Conservation (phyloP, 2,888 invertebrate genomes). For the Lucinisca nassula region DNA sequence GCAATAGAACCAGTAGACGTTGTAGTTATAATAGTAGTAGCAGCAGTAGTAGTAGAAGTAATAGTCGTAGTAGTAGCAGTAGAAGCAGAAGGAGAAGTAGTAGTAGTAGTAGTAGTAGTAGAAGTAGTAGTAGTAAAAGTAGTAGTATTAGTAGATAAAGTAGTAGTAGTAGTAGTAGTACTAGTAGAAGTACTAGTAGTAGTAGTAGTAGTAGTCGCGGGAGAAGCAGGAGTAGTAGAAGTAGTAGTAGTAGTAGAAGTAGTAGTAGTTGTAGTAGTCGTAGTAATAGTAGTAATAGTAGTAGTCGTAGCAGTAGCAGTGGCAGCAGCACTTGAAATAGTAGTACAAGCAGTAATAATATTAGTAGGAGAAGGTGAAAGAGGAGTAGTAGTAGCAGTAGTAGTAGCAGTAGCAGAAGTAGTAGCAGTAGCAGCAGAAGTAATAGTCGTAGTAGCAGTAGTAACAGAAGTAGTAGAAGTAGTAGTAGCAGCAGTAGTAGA, state of each 20-base stretch:
- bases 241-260: neutral
- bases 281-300: neutral
- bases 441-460: constrained; percentile 9
- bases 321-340: neutral
- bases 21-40: neutral
- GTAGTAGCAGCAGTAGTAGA: constrained; percentile 21
- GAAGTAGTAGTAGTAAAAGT: neutral
- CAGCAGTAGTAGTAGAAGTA: neutral
- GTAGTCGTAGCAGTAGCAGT: neutral
- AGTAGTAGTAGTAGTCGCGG: neutral
- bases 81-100: neutral
- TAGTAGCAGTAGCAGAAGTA: no score
- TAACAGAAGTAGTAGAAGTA: neutral
- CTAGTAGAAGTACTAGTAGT: neutral
- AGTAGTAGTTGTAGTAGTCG: neutral
- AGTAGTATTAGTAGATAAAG: neutral
- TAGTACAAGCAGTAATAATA: no score
- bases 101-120: neutral
- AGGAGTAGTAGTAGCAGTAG: no score
- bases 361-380: no score
- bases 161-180: neutral
- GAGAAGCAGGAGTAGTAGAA: neutral
- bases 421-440: no score
- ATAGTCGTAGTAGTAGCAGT: neutral
- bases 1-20: neutral